These are phyloP conservation scores for Epistrophella euchroma DNA, from an alignment of 2,888 invertebrate species.

Conservation along the genomic window DNA sequence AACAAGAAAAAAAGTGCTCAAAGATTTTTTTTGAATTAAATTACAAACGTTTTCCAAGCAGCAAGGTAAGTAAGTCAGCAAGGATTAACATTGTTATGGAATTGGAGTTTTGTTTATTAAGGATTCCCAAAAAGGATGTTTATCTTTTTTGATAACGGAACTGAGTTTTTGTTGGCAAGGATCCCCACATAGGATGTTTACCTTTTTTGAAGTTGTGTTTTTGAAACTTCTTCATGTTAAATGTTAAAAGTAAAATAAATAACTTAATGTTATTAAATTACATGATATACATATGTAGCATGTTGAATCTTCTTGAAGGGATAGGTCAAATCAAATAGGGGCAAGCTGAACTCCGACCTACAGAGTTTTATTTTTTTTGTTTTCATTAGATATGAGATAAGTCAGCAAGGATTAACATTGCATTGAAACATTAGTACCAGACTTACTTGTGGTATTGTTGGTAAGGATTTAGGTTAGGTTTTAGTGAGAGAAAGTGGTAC, in stretches of 20 bases:
- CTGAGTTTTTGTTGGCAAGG: not conserved
- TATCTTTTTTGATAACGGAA: not conserved
- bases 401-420: not conserved
- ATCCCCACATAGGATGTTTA: not conserved
- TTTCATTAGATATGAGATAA: not conserved
- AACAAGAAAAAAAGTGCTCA: not conserved
- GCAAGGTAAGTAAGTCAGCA: slow-evolving; percentile 4
- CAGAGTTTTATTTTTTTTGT: not conserved
- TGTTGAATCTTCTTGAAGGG: too few relatives aligned
- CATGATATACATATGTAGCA: not conserved
- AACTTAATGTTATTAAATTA: not conserved
- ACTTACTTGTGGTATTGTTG: not conserved
- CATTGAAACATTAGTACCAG: not conserved
- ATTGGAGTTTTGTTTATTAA: not conserved
- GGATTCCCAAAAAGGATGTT: not conserved
- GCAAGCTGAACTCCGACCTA: not conserved
- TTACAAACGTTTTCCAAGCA: not conserved
- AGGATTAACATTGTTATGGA: not conserved
- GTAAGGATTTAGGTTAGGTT: not conserved
- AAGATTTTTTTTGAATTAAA: not conserved
- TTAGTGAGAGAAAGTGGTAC: not conserved
- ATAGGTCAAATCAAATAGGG: too few relatives aligned
- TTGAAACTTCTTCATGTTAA: not conserved
- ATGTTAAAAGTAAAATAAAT: not conserved
- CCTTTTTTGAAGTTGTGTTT: not conserved